phyloP scores from a whole-genome alignment of 2,797 vertebrate species.

The Chaetophractus vellerosus region DNA sequence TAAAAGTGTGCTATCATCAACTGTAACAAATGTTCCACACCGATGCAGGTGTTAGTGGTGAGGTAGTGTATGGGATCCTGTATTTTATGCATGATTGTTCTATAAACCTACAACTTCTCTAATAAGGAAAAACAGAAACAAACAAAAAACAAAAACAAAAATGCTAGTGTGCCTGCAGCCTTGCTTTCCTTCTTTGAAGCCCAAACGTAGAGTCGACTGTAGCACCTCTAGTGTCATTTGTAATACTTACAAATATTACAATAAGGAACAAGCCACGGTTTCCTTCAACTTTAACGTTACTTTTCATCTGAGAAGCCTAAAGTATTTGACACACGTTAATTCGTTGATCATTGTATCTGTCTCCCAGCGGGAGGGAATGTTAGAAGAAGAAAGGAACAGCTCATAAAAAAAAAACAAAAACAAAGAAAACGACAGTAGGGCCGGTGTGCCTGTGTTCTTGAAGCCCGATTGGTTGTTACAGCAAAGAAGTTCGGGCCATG shows the following conservation, averaged over 20 bases:
- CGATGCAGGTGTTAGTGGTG: too few species aligned
- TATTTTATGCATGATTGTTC: too few species aligned
- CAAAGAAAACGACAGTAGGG: not conserved
- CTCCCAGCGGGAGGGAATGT: slow-evolving; percentile 48
- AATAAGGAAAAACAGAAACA: too few species aligned
- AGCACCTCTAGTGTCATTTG: not conserved
- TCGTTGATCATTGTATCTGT: slow-evolving; percentile 53
- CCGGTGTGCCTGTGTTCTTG: slow-evolving; percentile 41
- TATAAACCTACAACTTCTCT: too few species aligned
- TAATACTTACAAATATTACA: too few species aligned
- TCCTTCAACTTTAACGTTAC: slow-evolving; percentile 44
- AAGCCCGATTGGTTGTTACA: not conserved
- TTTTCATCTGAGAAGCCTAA: slow-evolving; percentile 72
- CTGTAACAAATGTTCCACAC: too few species aligned
- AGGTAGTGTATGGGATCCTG: too few species aligned
- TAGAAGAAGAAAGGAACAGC: slow-evolving; percentile 56
- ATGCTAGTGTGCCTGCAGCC: not conserved
- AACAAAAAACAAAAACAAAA: too few species aligned
- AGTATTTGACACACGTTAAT: slow-evolving; percentile 79
- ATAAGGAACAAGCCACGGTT: not conserved
- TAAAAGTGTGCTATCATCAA: too few species aligned
- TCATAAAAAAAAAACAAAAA: too few species aligned
- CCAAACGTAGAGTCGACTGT: not conserved
- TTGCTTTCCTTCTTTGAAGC: slow-evolving; percentile 65
- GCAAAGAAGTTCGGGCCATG: not conserved